phyloP scores from a whole-genome alignment of 2,797 vertebrate species.

The Thalassophryne amazonica region DNA sequence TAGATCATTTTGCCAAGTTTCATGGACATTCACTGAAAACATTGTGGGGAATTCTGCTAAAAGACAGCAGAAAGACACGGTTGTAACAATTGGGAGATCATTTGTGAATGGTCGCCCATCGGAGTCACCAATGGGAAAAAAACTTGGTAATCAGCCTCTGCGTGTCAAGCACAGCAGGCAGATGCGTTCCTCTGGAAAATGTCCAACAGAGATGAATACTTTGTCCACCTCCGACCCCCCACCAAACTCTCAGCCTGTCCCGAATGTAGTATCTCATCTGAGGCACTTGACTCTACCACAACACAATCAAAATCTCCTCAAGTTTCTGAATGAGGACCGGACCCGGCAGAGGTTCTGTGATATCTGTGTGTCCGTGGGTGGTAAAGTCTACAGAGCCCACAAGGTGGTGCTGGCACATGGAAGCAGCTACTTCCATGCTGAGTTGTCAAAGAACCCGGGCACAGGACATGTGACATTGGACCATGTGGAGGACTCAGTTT shows the following conservation, averaged over 20 bases:
- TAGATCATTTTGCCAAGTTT: too few relatives aligned
- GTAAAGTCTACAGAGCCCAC: constrained; percentile 86
- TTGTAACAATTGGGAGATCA: neutral
- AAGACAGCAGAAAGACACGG: too few relatives aligned
- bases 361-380: constrained; percentile 86
- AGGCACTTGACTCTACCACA: constrained; percentile 82
- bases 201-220: neutral
- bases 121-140: constrained; percentile 57
- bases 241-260: neutral
- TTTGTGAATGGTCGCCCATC: neutral
- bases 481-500: constrained; percentile 89
- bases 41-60: too few relatives aligned
- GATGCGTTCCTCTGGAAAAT: constrained; percentile 3
- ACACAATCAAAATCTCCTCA: constrained; percentile 86
- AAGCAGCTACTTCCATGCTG: constrained; percentile 95
- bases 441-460: constrained; percentile 88
- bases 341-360: constrained; percentile 87
- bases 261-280: constrained; percentile 53
- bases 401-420: constrained; percentile 96
- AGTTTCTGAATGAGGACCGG: constrained; percentile 91
- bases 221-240: neutral
- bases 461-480: constrained; percentile 85
- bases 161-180: constrained; percentile 46
- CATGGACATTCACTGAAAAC: too few relatives aligned
- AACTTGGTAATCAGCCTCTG: constrained; percentile 27